Base-by-base conservation (phyloP, 2,888 invertebrate genomes). In the Aporophyla lueneburgensis region DNA sequence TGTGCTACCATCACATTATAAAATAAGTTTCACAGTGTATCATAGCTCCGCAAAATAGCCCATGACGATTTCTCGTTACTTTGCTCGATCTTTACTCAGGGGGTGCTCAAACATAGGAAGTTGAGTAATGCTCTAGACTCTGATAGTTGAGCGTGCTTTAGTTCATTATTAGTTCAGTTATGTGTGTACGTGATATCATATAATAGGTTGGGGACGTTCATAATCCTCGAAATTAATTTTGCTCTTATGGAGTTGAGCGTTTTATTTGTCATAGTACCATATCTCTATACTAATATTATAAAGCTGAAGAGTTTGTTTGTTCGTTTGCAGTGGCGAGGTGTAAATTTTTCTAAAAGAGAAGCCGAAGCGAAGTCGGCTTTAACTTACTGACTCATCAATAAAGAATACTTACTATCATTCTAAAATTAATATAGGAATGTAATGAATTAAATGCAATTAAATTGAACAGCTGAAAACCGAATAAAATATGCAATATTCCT, bases 111-210 rank as follows among this genome's bases (percentile, higher is more conserved):
- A 86, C 81, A 87, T 87, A 65, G 75, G 79, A 85, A 77, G 87
- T 82, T 85, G 86, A 63, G 74, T 75, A 59, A 76, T 84, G 81
- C 56, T 81, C 74, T 74, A 74, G 2, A 33, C 33, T 33, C 33
- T 33, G 61, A 86, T 77, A 75, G 79, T 83, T 76, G 46, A 69
- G 63, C 59, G 24, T 58, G 71, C 71, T 80, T 66, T 70, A 75
- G 85, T 86, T 76, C 72, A 80, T 87, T 87, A 85, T 87, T 81
- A 81, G 74, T 81, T 87, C 77, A 78, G 86, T 84, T 83, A 71
- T 65, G 67, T 83, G 63, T 71, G 58, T 67, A 72, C 78, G 43
- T 77, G 53, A 65, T 76, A 72, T 67, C 49, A 66, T 53, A 69
- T 65, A 46, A 62, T 49, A 21, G 10, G 51, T 5, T 21, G 4